Evolutionary conservation across 2,888 invertebrate species (phyloP).

Genomic region (Bombylius major): DNA sequence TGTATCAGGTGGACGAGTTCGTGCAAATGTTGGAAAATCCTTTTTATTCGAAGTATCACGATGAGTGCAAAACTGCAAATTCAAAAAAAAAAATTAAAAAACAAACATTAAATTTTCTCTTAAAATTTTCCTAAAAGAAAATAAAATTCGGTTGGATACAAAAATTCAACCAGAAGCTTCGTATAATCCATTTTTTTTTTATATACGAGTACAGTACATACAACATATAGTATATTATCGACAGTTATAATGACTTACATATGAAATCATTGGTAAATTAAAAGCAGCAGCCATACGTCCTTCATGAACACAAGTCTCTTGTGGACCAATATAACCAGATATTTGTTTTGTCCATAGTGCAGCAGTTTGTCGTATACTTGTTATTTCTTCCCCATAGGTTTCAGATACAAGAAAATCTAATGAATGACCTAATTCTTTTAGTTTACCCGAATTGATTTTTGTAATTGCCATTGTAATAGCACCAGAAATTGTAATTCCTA

Average conservation of each 20-base stretch:
- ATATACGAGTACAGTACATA: too few species aligned
- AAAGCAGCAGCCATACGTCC: conserved; percentile 88
- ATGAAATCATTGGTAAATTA: conserved; percentile 91
- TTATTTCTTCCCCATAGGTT: conserved; percentile 79
- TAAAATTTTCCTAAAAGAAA: background rate
- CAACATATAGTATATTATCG: too few species aligned
- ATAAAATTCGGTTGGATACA: background rate
- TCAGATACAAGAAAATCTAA: conserved; percentile 74
- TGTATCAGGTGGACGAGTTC: conserved; percentile 84
- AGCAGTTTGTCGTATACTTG: conserved; percentile 75
- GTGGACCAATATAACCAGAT: conserved; percentile 79
- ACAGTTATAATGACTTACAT: conserved; percentile 51
- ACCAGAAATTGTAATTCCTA: conserved; percentile 53
- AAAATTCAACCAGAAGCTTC: too few species aligned
- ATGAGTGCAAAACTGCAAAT: conserved; percentile 75
- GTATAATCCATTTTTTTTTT: too few species aligned
- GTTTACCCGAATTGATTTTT: conserved; percentile 56
- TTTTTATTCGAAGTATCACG: conserved; percentile 78
- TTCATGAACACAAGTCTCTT: conserved; percentile 75
- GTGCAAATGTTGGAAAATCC: conserved; percentile 80
- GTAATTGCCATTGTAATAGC: conserved; percentile 79
- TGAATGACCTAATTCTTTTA: conserved; percentile 50
- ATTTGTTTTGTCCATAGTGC: conserved; percentile 72
- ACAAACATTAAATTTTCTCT: background rate
- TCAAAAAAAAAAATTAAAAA: conserved; percentile 3